phyloP scores from a whole-genome alignment of 2,113 vertebrate genomes.

The Serinus canaria region DNA sequence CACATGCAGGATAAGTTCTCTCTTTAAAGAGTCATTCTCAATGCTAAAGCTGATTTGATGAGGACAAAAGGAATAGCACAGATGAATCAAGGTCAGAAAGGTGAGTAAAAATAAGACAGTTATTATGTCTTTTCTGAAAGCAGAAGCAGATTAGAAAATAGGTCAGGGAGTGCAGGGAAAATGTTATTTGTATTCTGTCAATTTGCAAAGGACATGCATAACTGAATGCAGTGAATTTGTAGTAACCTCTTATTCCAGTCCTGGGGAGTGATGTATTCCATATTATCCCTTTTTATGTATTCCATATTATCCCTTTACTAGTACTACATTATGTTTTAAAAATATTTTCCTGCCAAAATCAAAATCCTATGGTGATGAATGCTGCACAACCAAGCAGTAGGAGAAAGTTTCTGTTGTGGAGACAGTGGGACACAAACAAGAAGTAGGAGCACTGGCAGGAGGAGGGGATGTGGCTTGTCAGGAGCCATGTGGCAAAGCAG shows the following conservation, averaged over 20 bases:
- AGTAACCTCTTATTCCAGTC: neutral
- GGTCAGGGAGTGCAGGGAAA: conserved; percentile 23
- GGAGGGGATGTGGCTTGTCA: neutral
- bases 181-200: conserved; percentile 15
- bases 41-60: conserved; percentile 10
- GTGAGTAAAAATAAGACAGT: conserved; percentile 52
- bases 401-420: neutral
- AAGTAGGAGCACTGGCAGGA: neutral
- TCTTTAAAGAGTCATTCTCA: conserved; percentile 28
- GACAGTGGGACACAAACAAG: neutral
- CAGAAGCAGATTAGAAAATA: conserved; percentile 51
- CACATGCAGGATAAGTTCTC: neutral
- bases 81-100: conserved; percentile 58
- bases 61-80: conserved; percentile 43
- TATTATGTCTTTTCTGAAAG: conserved; percentile 56
- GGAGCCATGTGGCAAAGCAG: neutral
- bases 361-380: neutral
- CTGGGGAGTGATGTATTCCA: neutral
- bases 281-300: neutral
- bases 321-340: neutral
- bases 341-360: neutral
- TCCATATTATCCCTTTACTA: neutral
- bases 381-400: neutral
- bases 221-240: neutral
- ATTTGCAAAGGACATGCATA: conserved; percentile 13